Evolutionary conservation across 2,113 vertebrate species (phyloP), one percentile per base, ranked within the genome.

Genomic region (Atherinomorus stipes): DNA sequence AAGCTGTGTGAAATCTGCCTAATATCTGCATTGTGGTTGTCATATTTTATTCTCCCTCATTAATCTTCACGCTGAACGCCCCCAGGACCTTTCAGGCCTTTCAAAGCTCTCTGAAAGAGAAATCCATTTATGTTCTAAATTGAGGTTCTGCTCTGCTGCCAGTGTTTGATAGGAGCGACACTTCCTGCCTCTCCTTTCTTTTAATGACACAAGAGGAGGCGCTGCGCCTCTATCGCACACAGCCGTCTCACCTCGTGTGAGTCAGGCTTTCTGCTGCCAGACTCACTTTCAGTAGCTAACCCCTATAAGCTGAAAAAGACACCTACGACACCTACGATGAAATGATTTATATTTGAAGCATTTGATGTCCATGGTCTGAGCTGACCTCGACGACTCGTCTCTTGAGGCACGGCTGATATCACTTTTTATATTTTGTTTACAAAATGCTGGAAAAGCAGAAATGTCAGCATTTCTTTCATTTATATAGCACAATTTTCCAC

Each of bases 91-190:
- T 58, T 70, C 31, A 64, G 21, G 25, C 42, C 47, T 25, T 42
- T 72, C 25, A 64, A 57, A 34, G 15, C 5, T 34, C 9, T 23
- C 19, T 78, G 52, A 34, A n/a, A 6, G 15, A 19, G 26, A 59
- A 62, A 77, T 51, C 34, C 9, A 61, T 71, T 83, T 58, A 59
- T 22, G 62, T 54, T 69, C 19, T 49, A 76, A 81, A 76, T 64
- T 52, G 76, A 57, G 53, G 63, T 77, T 74, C 38, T 45, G 63
- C 75, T 22, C 66, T 21, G 11, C 26, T 61, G 57, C 52, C 1
- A 4, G 40, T 7, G 25, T 49, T 21, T 42, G 15, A 10, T 13
- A 12, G 25, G 12, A 40, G 19, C 0, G 3, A 25, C 40, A 25
- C 12, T 7, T 71, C 61, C 40, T 60, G 3, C 28, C 64, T 42